A percentile compares a stretch with the other conserved stretches of the same genome.
Evolutionary conservation across 2,797 vertebrate species (phyloP).

Genomic region (Enteromius afrohamiltoni): DNA sequence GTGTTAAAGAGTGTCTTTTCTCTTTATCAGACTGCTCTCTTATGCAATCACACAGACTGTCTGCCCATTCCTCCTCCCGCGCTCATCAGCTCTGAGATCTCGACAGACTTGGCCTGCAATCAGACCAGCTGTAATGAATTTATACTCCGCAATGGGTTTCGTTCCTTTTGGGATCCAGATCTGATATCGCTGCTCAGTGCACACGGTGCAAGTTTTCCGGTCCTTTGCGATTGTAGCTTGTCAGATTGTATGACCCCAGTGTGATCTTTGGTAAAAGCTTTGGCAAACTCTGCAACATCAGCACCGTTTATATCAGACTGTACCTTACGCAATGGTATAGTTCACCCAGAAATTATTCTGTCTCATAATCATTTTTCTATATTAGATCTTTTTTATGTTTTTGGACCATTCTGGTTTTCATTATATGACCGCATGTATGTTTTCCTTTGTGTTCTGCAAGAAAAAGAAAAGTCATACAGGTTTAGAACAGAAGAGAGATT

Average conservation of each 20-base stretch:
- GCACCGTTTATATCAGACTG: background rate
- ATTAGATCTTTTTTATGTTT: background rate
- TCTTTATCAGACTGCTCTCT: conserved; percentile 42
- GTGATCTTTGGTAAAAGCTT: background rate
- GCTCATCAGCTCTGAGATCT: conserved; percentile 45
- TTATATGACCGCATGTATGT: background rate
- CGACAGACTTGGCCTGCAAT: conserved; percentile 41
- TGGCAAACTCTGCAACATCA: background rate
- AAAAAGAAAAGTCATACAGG: background rate
- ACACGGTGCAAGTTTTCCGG: background rate
- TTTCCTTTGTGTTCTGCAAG: background rate
- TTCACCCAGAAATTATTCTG: background rate
- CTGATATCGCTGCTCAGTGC: conserved; percentile 20
- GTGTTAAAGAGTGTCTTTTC: conserved; percentile 38
- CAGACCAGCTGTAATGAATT: conserved; percentile 52
- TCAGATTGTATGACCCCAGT: conserved; percentile 15
- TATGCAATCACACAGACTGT: conserved; percentile 51
- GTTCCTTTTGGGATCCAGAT: conserved; percentile 42
- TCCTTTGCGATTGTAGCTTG: conserved; percentile 26
- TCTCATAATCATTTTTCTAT: background rate
- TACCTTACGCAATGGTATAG: background rate
- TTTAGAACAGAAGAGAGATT: background rate
- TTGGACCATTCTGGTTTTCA: background rate
- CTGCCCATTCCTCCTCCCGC: conserved; percentile 18
- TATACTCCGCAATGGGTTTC: conserved; percentile 16